Percentiles rank a stretch among this genome's conserved stretches.
phyloP scores from a whole-genome alignment of 2,113 vertebrate genomes.

The Ophthalmolycus amberensis region DNA sequence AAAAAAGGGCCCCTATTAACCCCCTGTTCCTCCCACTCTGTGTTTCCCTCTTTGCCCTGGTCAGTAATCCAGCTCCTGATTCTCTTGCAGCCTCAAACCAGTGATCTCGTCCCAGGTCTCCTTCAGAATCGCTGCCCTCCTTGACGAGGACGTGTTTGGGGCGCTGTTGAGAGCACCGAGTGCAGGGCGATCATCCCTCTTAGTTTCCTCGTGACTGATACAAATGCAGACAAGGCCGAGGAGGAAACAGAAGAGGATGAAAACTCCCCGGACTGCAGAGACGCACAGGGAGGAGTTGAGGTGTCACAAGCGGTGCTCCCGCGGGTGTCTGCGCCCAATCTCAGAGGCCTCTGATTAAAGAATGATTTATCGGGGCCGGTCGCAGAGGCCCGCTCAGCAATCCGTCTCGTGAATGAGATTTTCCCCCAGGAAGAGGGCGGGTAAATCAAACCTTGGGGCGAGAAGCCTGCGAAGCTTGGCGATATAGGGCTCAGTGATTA shows the following conservation, averaged over 20 bases:
- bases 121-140: slow-evolving; percentile 13
- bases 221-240: slow-evolving; percentile 69
- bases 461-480: slow-evolving; percentile 63
- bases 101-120: slow-evolving; percentile 26
- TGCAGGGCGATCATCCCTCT: slow-evolving; percentile 60
- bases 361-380: slow-evolving; percentile 84
- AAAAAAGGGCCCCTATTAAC: neutral
- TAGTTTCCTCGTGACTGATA: slow-evolving; percentile 65
- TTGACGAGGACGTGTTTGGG: slow-evolving; percentile 24
- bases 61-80: slow-evolving; percentile 7
- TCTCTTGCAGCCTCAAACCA: neutral
- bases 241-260: slow-evolving; percentile 65
- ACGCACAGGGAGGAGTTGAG: slow-evolving; percentile 71
- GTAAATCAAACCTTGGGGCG: slow-evolving; percentile 84
- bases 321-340: slow-evolving; percentile 75
- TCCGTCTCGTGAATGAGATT: slow-evolving; percentile 85
- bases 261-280: slow-evolving; percentile 62
- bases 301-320: slow-evolving; percentile 74
- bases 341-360: slow-evolving; percentile 85
- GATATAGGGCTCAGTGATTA: slow-evolving; percentile 72
- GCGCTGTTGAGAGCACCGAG: slow-evolving; percentile 36
- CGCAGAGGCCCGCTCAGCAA: slow-evolving; percentile 79
- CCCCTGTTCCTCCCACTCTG: neutral
- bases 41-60: neutral
- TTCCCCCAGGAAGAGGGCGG: slow-evolving; percentile 80